These are phyloP conservation scores for Tribolium castaneum DNA, from an alignment of 1,140 invertebrate genomes.

Conservation along the genomic window DNA sequence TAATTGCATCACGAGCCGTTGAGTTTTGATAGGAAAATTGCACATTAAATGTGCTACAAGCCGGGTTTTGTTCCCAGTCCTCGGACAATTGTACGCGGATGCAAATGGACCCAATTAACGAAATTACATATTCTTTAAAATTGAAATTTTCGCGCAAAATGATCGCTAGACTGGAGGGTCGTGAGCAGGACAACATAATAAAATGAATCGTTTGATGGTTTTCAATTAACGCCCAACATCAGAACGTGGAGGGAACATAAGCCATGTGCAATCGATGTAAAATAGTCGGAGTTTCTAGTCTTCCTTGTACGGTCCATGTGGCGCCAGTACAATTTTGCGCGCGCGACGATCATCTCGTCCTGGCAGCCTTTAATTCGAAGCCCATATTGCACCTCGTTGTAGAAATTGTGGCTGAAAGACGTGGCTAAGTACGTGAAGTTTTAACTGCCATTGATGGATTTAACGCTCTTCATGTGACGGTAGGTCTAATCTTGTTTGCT, in stretches of 20 bases:
- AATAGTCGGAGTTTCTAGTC: constrained; percentile 30
- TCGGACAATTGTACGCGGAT: constrained; percentile 18
- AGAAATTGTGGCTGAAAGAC: neutral
- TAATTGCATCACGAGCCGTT: constrained; percentile 10
- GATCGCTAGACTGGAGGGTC: neutral
- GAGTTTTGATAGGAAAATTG: constrained; percentile 31
- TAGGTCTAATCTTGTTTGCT: neutral
- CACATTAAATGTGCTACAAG: constrained; percentile 16
- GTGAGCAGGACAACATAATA: constrained; percentile 21
- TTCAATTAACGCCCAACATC: constrained; percentile 16
- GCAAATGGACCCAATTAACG: constrained; percentile 21
- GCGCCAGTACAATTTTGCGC: constrained; percentile 41
- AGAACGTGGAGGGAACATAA: constrained; percentile 8
- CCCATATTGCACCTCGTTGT: constrained; percentile 28
- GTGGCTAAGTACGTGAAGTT: neutral
- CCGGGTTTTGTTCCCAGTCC: neutral
- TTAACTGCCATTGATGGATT: constrained; percentile 1
- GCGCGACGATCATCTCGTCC: constrained; percentile 38
- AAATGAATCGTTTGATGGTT: constrained; percentile 34
- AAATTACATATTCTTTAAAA: constrained; percentile 26
- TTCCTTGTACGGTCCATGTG: constrained; percentile 41
- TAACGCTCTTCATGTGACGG: constrained; percentile 4
- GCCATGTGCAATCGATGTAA: constrained; percentile 41
- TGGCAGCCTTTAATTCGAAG: constrained; percentile 20
- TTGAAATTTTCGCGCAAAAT: neutral